Conservation (phyloP, 2,797 vertebrate genomes). For the Gambusia yucatana region DNA sequence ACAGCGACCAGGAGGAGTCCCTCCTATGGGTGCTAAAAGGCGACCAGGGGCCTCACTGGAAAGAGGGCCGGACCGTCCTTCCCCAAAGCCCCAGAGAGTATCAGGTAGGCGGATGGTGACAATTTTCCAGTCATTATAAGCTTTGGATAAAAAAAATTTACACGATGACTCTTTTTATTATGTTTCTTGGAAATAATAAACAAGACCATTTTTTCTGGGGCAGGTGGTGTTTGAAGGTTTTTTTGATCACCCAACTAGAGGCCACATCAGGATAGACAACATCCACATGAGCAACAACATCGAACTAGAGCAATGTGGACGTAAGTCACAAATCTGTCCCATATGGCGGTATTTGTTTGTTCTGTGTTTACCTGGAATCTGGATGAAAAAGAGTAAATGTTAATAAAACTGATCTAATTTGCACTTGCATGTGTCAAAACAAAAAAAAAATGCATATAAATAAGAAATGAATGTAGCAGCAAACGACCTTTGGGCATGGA, state of each 20-base stretch:
- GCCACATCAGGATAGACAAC: constrained; percentile 94
- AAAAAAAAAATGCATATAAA: background rate
- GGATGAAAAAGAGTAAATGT: constrained; percentile 16
- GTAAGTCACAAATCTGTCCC: constrained; percentile 78
- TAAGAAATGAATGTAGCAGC: constrained; percentile 76
- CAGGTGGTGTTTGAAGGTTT: constrained; percentile 95
- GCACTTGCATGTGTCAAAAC: constrained; percentile 20
- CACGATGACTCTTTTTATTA: background rate
- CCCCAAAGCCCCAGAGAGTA: constrained; percentile 92
- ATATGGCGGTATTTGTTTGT: background rate
- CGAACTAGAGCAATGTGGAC: constrained; percentile 91
- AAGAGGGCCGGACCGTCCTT: constrained; percentile 91
- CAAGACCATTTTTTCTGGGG: background rate
- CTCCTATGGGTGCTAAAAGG: constrained; percentile 89
- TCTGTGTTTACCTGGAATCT: constrained; percentile 40
- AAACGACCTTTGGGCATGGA: constrained; percentile 74
- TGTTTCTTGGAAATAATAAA: background rate
- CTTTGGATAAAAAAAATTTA: background rate
- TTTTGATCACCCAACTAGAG: constrained; percentile 86
- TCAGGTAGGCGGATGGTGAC: constrained; percentile 77
- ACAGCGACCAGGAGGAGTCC: constrained; percentile 88
- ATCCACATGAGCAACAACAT: constrained; percentile 91
- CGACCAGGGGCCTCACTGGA: constrained; percentile 92
- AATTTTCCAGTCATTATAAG: background rate
- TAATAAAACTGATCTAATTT: constrained; percentile 54